These are phyloP conservation scores for Staurois parvus DNA, from an alignment of 2,797 vertebrate species.

Conservation along the genomic window DNA sequence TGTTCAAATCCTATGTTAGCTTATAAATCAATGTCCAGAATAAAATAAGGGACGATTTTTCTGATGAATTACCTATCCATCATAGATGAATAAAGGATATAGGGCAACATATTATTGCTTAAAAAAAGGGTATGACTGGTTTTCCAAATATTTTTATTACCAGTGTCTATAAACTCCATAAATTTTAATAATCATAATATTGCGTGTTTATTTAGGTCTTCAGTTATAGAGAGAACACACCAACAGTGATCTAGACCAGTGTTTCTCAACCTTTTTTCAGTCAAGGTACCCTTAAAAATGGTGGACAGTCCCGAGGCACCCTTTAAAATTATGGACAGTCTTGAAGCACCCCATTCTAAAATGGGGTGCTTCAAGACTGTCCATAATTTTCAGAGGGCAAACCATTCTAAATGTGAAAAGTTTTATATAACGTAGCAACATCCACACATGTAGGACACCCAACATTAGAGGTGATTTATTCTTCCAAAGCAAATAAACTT, in stretches of 20 bases:
- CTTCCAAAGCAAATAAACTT: too few relatives aligned
- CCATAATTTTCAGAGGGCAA: too few relatives aligned
- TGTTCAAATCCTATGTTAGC: neutral
- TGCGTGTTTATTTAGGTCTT: neutral
- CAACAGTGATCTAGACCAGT: neutral
- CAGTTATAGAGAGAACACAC: neutral
- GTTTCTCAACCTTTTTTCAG: too few relatives aligned
- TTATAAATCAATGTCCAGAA: neutral
- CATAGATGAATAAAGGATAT: neutral
- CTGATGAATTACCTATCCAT: neutral
- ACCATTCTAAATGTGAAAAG: too few relatives aligned
- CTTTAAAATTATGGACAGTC: too few relatives aligned
- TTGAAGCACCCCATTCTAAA: too few relatives aligned
- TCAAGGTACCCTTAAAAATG: too few relatives aligned
- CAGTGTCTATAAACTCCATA: neutral
- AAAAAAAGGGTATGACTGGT: neutral
- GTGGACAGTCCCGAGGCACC: too few relatives aligned
- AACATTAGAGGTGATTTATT: too few relatives aligned
- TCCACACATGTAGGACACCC: too few relatives aligned
- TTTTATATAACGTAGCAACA: too few relatives aligned
- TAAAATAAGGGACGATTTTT: neutral
- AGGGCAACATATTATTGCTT: neutral
- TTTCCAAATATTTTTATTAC: neutral
- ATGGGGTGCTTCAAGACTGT: too few relatives aligned
- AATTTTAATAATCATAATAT: neutral